Evolutionary conservation across 2,888 invertebrate genomes (phyloP), one percentile per base, ranked within the genome.

Genomic region (Himalopsyche anomala): DNA sequence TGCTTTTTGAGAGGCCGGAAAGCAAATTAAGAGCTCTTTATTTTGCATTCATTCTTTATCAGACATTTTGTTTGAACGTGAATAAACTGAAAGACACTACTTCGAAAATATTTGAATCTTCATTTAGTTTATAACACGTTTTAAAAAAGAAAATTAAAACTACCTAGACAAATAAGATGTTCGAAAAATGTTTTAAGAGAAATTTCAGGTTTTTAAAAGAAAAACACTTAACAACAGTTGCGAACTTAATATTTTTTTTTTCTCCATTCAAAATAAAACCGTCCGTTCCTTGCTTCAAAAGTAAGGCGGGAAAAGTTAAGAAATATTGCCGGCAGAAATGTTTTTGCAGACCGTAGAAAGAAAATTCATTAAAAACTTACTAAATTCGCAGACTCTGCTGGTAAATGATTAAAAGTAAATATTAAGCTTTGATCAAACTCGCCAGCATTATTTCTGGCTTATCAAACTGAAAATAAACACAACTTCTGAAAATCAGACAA

Each of bases 321-420:
- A 84, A 56, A 84, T 54, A 80, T 84, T 54, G 80, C 55, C 80
- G 80, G 36, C 82, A 54, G 56, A 82, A 82, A 85, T 85, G 83
- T 85, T 85, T 85, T 83, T 55, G 74, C 54, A 79, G 81, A 79
- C 79, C 38, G 82, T 79, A 79, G 74, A 82, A 84, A 79, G 82
- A 85, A 82, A 84, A 87, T 88, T 88, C 86, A 85, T 87, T 88
- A 88, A 88, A 88, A 88, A 88, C 83, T 87, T 87, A 80, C 86
- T 69, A 80, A 85, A 86, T 84, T 86, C 62, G 62, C 62, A 62
- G 62, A 62, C 19, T 62, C 79, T 82, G 81, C 85, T 82, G 87
- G 85, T 87, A 83, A 88, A 88, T 88, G 88, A 88, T 88, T 88
- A 88, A 88, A 87, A 87, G 87, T 88, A 88, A 88, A 88, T 88